phyloP scores from a whole-genome alignment of 1,140 invertebrate genomes.

The Drusus annulatus region DNA sequence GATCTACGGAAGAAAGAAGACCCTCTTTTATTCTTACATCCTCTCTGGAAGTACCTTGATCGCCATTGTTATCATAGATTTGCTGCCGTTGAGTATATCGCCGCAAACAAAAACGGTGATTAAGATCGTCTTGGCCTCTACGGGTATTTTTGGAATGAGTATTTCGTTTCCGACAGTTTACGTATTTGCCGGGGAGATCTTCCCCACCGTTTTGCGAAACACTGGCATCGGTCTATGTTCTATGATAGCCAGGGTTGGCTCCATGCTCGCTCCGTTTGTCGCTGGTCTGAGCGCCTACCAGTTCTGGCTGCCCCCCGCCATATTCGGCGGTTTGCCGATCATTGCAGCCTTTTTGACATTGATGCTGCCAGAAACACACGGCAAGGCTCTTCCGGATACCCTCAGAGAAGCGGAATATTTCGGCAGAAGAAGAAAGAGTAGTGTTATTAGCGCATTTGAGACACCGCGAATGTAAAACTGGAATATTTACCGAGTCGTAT shows the following conservation, averaged over 20 bases:
- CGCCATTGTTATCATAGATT: conserved; percentile 71
- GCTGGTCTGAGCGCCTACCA: conserved; percentile 69
- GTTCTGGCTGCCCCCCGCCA: conserved; percentile 75
- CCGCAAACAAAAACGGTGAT: conserved; percentile 56
- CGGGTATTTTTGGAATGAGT: conserved; percentile 76
- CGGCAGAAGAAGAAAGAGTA: conserved; percentile 69
- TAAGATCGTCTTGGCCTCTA: conserved; percentile 68
- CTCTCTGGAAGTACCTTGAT: conserved; percentile 77
- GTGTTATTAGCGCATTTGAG: conserved; percentile 33
- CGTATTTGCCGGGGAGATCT: conserved; percentile 78
- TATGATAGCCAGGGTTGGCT: conserved; percentile 75
- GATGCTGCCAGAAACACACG: conserved; percentile 75
- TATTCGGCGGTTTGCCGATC: conserved; percentile 78
- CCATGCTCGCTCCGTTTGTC: conserved; percentile 78
- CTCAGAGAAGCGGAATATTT: conserved; percentile 73
- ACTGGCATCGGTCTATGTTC: conserved; percentile 76
- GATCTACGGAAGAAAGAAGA: conserved; percentile 77
- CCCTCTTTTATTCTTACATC: conserved; percentile 76
- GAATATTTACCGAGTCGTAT: not conserved
- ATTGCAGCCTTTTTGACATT: conserved; percentile 76
- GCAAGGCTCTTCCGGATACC: conserved; percentile 67
- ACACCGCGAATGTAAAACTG: conserved; percentile 28
- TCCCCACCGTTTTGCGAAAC: conserved; percentile 79
- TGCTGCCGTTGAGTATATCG: too few species aligned
- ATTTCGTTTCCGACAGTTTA: conserved; percentile 75